Evolutionary conservation across 1,140 invertebrate species (phyloP).

Genomic region (Paralvinella palmiformis): DNA sequence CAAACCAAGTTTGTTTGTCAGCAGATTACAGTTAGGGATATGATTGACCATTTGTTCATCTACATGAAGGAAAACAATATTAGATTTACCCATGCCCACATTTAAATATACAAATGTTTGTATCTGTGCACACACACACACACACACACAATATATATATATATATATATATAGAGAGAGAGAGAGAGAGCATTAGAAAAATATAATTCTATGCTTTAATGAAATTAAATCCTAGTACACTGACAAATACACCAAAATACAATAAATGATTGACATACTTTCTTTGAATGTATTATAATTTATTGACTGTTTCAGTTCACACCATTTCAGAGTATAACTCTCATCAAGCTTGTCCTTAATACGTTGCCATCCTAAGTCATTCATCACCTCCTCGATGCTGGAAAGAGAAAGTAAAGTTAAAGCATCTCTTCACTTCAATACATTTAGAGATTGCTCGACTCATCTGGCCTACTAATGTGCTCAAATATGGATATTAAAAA

Average conservation of each 20-base stretch:
- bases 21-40: slow-evolving; percentile 47
- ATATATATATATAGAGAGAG: no score
- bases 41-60: slow-evolving; percentile 51
- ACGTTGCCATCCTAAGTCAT: slow-evolving; percentile 43
- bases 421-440: neutral
- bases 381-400: slow-evolving; percentile 42
- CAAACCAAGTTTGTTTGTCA: slow-evolving; percentile 51
- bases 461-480: neutral
- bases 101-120: neutral
- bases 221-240: no score
- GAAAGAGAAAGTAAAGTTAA: no score
- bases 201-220: no score
- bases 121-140: neutral
- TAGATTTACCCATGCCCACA: neutral
- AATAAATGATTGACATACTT: no score
- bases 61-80: slow-evolving; percentile 17
- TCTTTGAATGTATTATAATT: slow-evolving; percentile 47
- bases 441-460: neutral
- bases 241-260: no score
- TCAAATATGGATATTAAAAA: no score
- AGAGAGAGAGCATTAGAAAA: no score
- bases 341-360: slow-evolving; percentile 45
- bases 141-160: neutral
- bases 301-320: slow-evolving; percentile 43
- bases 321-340: slow-evolving; percentile 44